Base-by-base conservation (phyloP, 2,797 vertebrate genomes). In the Eupleurogrammus muticus region DNA sequence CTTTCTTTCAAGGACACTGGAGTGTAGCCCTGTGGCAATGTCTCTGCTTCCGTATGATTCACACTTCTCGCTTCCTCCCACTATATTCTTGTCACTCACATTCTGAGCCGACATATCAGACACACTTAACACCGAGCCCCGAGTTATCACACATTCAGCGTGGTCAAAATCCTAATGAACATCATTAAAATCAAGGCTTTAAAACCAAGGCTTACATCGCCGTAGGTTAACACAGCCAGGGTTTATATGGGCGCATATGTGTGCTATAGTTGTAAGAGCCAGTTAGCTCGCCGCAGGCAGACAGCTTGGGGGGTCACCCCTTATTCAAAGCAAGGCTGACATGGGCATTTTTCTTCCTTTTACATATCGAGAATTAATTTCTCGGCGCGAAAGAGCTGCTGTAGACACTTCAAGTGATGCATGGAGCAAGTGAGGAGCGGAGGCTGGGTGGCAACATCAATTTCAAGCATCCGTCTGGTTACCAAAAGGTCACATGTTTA, bases 161-260 rank as follows among this genome's bases (percentile, higher is more conserved):
- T 77, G 81, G 87, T 87, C 86, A 73, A 79, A 85, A 85, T 82
- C 79, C 74, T 88, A 87, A 90, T 90, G 83, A 90, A 84, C 75
- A 70, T 88, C 66, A 80, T 87, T 87, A 81, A 84, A 84, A 83
- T 80, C 74, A 75, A 72, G 70, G 44, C 63, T 73, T 77, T 63
- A 77, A 82, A 77, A 32, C 17, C 2, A 20, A 42, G 67, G 65
- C 72, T 82, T 70, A 63, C 73, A 75, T 75, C 78, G 66, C 70
- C 57, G 46, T 80, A 62, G 20, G 52, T 77, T 81, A 65, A 71
- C 69, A 64, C 54, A 75, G 69, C 38, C 32, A 34, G 56, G 24
- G 38, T 56, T 21, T 34, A n/a, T 62, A 1, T 49, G 47, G 14
- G 16, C 16, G 53, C 67, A 38, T 60, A 38, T 19, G 47, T 51